A percentile compares a stretch with the other conserved stretches of the same genome.
Conservation (phyloP, 2,888 invertebrate species). For the Lasioglossum leucozonium region DNA sequence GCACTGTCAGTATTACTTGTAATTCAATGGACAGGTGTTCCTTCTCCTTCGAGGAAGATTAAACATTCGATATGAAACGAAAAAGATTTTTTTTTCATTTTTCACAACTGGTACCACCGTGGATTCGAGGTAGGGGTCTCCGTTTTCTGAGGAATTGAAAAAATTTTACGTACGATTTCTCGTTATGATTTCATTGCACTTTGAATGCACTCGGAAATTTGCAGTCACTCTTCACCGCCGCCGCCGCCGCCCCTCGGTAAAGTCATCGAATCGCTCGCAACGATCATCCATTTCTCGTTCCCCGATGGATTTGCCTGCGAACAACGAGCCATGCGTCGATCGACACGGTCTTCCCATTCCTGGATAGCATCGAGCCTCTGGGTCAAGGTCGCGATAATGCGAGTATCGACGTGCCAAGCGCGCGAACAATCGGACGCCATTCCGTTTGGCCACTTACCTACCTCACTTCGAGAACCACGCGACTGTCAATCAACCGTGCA, state of each 20-base stretch:
- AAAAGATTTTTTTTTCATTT: too few species aligned
- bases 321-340: neutral
- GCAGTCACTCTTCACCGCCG: too few species aligned
- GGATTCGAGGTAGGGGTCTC: too few species aligned
- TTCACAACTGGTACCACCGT: too few species aligned
- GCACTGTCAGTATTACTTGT: neutral
- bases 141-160: too few species aligned
- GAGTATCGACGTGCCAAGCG: constrained; percentile 7
- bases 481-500: neutral
- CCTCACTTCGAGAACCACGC: neutral
- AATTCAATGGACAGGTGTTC: neutral
- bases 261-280: neutral
- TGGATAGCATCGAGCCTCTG: neutral
- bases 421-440: neutral
- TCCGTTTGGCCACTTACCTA: constrained; percentile 21
- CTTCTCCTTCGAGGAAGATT: neutral
- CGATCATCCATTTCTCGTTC: neutral
- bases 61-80: too few species aligned
- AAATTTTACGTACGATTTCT: too few species aligned
- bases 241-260: too few species aligned
- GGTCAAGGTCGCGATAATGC: constrained; percentile 45
- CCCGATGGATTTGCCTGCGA: neutral
- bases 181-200: neutral
- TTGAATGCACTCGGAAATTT: neutral
- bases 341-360: neutral